phyloP scores from a whole-genome alignment of 2,797 vertebrate species.

The Epinephelus awoara region DNA sequence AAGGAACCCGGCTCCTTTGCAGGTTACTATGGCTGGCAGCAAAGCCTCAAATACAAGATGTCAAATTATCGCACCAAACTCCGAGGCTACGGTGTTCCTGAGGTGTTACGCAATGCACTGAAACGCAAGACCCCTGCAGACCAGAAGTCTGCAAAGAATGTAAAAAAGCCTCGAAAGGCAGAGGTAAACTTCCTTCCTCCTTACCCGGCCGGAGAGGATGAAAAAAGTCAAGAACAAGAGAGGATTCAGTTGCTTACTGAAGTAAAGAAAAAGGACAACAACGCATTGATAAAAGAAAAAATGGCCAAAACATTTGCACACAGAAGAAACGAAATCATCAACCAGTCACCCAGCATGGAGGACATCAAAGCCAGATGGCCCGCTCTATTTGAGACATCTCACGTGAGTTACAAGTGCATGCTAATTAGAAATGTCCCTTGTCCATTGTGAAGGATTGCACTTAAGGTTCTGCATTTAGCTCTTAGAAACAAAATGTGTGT shows the following conservation, averaged over 20 bases:
- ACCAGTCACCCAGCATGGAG: slow-evolving; percentile 41
- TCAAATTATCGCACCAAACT: slow-evolving; percentile 45
- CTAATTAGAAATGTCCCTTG: slow-evolving; percentile 11
- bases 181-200: slow-evolving; percentile 1
- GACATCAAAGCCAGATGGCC: slow-evolving; percentile 68
- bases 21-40: slow-evolving; percentile 55
- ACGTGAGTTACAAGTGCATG: slow-evolving; percentile 39
- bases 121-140: slow-evolving; percentile 35
- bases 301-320: slow-evolving; percentile 56
- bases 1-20: slow-evolving; percentile 51
- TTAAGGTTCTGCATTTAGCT: background rate
- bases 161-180: slow-evolving; percentile 37
- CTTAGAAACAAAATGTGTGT: background rate
- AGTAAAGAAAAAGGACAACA: slow-evolving; percentile 49
- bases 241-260: slow-evolving; percentile 48
- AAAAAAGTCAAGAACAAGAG: slow-evolving; percentile 53
- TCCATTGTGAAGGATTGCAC: background rate
- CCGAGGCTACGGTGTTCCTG: slow-evolving; percentile 35
- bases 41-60: slow-evolving; percentile 57
- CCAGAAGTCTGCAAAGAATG: slow-evolving; percentile 55
- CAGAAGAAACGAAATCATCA: slow-evolving; percentile 54
- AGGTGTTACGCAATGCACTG: slow-evolving; percentile 34
- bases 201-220: slow-evolving; percentile 38
- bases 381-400: slow-evolving; percentile 56
- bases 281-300: slow-evolving; percentile 50